phyloP scores from a whole-genome alignment of 2,113 vertebrate genomes.

The Gasterosteus aculeatus region DNA sequence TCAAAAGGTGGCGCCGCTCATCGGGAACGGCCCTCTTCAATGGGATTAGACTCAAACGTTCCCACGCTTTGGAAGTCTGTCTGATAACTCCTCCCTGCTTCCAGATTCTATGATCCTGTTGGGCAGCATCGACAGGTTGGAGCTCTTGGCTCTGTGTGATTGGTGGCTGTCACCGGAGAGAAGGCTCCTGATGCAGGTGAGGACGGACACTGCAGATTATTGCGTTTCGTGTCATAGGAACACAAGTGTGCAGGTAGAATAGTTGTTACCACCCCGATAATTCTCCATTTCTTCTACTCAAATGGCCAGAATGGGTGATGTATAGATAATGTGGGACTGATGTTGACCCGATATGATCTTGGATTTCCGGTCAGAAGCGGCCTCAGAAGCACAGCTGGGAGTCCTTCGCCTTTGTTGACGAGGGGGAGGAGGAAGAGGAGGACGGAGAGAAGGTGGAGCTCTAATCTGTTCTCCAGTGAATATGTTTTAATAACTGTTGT shows the following conservation, averaged over 20 bases:
- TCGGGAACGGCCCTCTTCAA: neutral
- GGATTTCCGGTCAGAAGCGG: slow-evolving; percentile 73
- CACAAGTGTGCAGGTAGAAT: neutral
- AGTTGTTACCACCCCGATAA: neutral
- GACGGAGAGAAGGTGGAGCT: slow-evolving; percentile 56
- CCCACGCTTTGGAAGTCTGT: neutral
- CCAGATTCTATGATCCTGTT: slow-evolving; percentile 92
- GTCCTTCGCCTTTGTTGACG: slow-evolving; percentile 91
- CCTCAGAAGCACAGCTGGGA: slow-evolving; percentile 74
- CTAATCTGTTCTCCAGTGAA: neutral
- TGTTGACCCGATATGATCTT: slow-evolving; percentile 60
- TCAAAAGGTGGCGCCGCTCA: slow-evolving; percentile 82
- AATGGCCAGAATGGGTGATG: neutral
- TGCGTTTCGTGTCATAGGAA: neutral
- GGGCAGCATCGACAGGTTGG: slow-evolving; percentile 89
- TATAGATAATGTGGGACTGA: neutral
- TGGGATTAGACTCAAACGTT: neutral
- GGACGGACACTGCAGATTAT: neutral
- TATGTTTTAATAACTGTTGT: neutral
- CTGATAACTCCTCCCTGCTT: neutral
- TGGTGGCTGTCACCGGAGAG: slow-evolving; percentile 87
- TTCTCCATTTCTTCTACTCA: neutral
- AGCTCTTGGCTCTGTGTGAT: slow-evolving; percentile 88
- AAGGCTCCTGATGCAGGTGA: slow-evolving; percentile 81
- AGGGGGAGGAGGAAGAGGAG: slow-evolving; percentile 62